A percentile compares a stretch with the other conserved stretches of the same genome.
phyloP scores from a whole-genome alignment of 2,888 invertebrate genomes.

The Parelbella ahira region DNA sequence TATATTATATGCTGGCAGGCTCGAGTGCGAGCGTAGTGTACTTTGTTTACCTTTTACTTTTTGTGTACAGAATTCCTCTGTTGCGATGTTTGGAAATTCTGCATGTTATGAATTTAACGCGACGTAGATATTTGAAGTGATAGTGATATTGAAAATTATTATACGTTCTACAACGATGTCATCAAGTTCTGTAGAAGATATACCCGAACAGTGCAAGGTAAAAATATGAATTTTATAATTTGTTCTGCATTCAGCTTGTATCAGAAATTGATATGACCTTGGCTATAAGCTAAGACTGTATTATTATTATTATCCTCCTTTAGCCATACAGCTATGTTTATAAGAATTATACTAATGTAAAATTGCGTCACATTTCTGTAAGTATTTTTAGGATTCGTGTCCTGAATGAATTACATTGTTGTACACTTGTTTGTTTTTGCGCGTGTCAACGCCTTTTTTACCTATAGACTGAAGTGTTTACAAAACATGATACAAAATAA shows the following conservation, averaged over 20 bases:
- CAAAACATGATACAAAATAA: no score
- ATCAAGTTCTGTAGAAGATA: slow-evolving; percentile 67
- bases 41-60: slow-evolving; percentile 16
- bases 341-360: no score
- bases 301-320: no score
- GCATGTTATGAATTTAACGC: slow-evolving; percentile 6
- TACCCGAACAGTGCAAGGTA: slow-evolving; percentile 67
- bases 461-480: no score
- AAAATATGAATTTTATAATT: slow-evolving; percentile 28
- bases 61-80: slow-evolving; percentile 16
- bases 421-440: neutral
- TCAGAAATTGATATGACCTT: slow-evolving; percentile 14
- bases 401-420: slow-evolving; percentile 9
- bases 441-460: no score
- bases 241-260: no score
- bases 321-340: no score
- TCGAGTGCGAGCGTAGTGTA: neutral
- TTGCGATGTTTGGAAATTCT: slow-evolving; percentile 18
- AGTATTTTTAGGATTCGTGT: slow-evolving; percentile 20
- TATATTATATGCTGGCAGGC: no score
- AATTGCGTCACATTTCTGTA: slow-evolving; percentile 30
- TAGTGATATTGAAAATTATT: neutral
- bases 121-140: neutral
- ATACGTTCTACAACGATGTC: slow-evolving; percentile 47
- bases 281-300: no score